A percentile compares a stretch with the other conserved stretches of the same genome.
phyloP scores from a whole-genome alignment of 2,797 vertebrate species.

The Gymnodraco acuticeps region DNA sequence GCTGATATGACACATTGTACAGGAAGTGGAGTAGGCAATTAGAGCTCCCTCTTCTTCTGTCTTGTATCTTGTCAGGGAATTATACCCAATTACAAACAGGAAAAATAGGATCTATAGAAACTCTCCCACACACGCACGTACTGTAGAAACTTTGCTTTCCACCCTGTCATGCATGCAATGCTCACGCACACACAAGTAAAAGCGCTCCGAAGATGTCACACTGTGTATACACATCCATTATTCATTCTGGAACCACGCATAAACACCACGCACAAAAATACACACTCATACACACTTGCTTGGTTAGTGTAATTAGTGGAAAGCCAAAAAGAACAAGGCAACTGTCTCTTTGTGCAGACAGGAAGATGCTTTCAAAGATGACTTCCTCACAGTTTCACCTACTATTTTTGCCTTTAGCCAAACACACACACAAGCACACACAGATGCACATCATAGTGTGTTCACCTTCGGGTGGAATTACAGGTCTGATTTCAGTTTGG shows the following conservation, averaged over 20 bases:
- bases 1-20: constrained; percentile 22
- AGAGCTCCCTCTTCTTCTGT: constrained; percentile 28
- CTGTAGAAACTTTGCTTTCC: constrained; percentile 42
- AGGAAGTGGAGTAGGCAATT: constrained; percentile 37
- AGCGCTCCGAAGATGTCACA: constrained; percentile 52
- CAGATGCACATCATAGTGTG: constrained; percentile 24
- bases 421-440: constrained; percentile 28
- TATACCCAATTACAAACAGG: constrained; percentile 39
- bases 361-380: constrained; percentile 20
- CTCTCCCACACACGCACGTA: neutral
- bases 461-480: constrained; percentile 56
- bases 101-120: constrained; percentile 34
- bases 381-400: constrained; percentile 33
- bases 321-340: constrained; percentile 28
- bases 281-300: neutral
- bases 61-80: constrained; percentile 39
- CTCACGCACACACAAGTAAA: constrained; percentile 37
- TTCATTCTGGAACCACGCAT: constrained; percentile 54
- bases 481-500: constrained; percentile 64
- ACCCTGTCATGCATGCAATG: constrained; percentile 46
- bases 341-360: constrained; percentile 6
- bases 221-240: constrained; percentile 63
- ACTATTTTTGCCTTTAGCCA: constrained; percentile 31
- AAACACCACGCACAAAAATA: constrained; percentile 15
- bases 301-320: constrained; percentile 51